These are phyloP conservation scores for Agrypnia vestita DNA, from an alignment of 1,140 invertebrate genomes.

Conservation along the genomic window DNA sequence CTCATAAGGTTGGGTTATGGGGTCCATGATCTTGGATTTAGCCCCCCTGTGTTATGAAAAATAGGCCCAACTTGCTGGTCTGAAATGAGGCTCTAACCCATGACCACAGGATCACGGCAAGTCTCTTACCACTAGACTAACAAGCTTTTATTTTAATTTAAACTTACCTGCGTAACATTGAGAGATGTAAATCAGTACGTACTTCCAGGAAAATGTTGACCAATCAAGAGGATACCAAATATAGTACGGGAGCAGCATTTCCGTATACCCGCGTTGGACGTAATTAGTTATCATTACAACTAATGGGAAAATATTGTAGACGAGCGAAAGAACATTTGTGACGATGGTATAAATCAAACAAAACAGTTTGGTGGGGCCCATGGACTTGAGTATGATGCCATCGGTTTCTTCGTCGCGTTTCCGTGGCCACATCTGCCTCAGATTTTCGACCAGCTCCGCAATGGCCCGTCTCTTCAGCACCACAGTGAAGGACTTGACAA, in stretches of 20 bases:
- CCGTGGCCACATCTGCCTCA: constrained; percentile 47
- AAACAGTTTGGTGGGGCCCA: constrained; percentile 46
- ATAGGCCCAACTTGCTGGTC: too few species aligned
- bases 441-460: constrained; percentile 31
- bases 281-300: constrained; percentile 44
- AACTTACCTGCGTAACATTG: constrained; percentile 55
- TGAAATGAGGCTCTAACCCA: too few species aligned
- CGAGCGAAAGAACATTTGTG: constrained; percentile 49
- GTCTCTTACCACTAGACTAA: too few species aligned
- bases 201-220: constrained; percentile 17
- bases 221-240: constrained; percentile 56
- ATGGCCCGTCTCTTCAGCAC: constrained; percentile 33
- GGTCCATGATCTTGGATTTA: too few species aligned
- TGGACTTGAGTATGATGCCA: constrained; percentile 25
- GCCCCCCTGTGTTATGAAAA: too few species aligned
- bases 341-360: constrained; percentile 49
- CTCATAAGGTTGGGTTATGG: too few species aligned
- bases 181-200: constrained; percentile 40
- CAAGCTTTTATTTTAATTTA: too few species aligned
- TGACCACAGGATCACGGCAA: too few species aligned
- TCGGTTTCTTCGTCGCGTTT: constrained; percentile 14
- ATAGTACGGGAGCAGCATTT: constrained; percentile 48
- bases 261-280: background rate
- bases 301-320: constrained; percentile 55
- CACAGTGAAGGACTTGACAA: constrained; percentile 40